These are phyloP conservation scores for Acanthosoma haemorrhoidale DNA, from an alignment of 2,888 invertebrate genomes.

Conservation along the genomic window DNA sequence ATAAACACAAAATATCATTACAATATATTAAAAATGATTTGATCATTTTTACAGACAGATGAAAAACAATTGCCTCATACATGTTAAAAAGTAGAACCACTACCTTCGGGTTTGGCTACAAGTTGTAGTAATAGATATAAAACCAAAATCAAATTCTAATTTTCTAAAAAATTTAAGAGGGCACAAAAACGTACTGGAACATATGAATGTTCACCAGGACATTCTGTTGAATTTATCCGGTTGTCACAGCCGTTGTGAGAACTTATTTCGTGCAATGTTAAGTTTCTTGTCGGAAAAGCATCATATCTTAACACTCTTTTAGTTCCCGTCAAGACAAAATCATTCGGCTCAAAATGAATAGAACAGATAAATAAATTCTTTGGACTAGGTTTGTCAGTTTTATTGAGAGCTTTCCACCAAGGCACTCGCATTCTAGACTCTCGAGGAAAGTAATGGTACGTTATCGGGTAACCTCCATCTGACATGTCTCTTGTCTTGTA, in stretches of 20 bases:
- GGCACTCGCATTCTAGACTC: not conserved
- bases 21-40: too few species aligned
- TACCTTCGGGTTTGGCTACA: too few species aligned
- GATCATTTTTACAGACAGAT: too few species aligned
- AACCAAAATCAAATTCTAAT: not conserved
- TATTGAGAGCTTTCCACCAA: not conserved
- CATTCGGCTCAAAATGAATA: not conserved
- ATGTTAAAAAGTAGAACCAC: not conserved
- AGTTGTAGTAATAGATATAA: not conserved
- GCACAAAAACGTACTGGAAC: not conserved
- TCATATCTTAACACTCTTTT: not conserved
- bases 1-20: too few species aligned
- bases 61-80: not conserved
- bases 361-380: not conserved
- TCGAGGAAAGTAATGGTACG: not conserved
- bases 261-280: not conserved
- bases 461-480: not conserved
- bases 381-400: not conserved
- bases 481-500: not conserved
- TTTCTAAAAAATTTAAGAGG: not conserved
- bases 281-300: not conserved
- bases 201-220: not conserved
- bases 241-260: not conserved
- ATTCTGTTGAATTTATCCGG: not conserved
- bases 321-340: not conserved